Percentiles rank a stretch among this genome's conserved stretches.
These are phyloP conservation scores for Polydrusus cervinus DNA, from an alignment of 2,888 invertebrate genomes.

Conservation along the genomic window DNA sequence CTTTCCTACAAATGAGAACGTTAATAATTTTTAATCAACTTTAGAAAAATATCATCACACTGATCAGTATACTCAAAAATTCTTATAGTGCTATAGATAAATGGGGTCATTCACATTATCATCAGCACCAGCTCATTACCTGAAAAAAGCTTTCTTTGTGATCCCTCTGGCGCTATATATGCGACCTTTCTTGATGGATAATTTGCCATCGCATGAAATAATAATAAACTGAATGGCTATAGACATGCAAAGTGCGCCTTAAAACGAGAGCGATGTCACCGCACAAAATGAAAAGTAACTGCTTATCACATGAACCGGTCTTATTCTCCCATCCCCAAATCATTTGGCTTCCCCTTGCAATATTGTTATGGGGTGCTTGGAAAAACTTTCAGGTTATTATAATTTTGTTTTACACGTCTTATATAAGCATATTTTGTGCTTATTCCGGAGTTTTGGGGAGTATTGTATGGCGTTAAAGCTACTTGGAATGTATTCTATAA, in stretches of 20 bases:
- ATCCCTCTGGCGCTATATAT: conserved; percentile 30
- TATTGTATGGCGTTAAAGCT: neutral
- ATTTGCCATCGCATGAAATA: conserved; percentile 69
- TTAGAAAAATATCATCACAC: no score
- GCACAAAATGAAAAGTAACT: conserved; percentile 61
- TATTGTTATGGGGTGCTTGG: conserved; percentile 34
- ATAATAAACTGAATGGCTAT: conserved; percentile 64
- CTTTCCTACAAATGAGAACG: no score
- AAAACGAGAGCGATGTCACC: conserved; percentile 58
- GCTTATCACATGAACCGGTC: conserved; percentile 59
- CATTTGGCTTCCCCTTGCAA: conserved; percentile 24
- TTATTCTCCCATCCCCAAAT: conserved; percentile 26
- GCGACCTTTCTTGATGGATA: conserved; percentile 63
- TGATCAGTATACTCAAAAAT: no score
- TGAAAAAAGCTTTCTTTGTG: neutral
- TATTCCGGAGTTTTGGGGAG: conserved; percentile 9
- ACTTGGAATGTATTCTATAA: neutral
- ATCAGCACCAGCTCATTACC: conserved; percentile 2
- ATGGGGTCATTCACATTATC: conserved; percentile 18
- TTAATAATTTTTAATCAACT: no score
- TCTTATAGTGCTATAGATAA: no score
- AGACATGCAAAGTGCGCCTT: conserved; percentile 59
- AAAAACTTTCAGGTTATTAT: conserved; percentile 61
- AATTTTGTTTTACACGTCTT: conserved; percentile 61
- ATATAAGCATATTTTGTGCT: conserved; percentile 55